Percentiles rank a stretch among this genome's conserved stretches.
Conservation (phyloP, 2,888 invertebrate genomes). For the Scaptomyza polygonia region DNA sequence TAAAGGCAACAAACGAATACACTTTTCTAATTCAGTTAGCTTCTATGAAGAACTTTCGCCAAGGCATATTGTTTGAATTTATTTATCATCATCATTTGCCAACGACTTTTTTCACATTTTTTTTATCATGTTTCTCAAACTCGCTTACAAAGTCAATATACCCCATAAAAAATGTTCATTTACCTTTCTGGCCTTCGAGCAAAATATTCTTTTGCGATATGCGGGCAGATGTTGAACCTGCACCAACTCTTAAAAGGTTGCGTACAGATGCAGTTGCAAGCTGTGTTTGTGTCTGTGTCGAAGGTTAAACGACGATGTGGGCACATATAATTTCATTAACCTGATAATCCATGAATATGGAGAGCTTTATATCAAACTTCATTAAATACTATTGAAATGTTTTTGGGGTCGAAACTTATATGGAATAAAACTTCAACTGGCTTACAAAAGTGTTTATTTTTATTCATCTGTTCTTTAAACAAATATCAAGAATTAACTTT, state of each 20-base stretch:
- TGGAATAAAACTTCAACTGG: not conserved
- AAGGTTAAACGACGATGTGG: not conserved
- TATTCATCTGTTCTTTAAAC: not conserved
- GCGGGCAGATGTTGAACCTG: slow-evolving; percentile 6
- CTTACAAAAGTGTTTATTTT: not conserved
- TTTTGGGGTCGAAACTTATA: slow-evolving; percentile 3
- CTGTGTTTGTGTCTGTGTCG: not conserved
- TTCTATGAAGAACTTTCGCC: no score
- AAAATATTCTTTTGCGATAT: not conserved
- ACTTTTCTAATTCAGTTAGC: not conserved
- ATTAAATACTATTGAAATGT: slow-evolving; percentile 30
- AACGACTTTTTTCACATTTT: not conserved
- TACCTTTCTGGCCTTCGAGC: not conserved
- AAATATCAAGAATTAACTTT: not conserved
- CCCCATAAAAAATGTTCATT: not conserved
- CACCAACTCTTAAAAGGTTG: slow-evolving; percentile 25
- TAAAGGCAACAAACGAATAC: slow-evolving; percentile 7
- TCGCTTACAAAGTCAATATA: not conserved
- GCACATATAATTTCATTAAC: slow-evolving; percentile 36
- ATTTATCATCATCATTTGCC: not conserved
- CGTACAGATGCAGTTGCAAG: slow-evolving; percentile 14
- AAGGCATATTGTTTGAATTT: not conserved
- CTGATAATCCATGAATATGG: slow-evolving; percentile 33
- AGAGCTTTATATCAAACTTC: slow-evolving; percentile 24
- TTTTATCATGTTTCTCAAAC: not conserved